Evolutionary conservation across 2,888 invertebrate genomes (phyloP).

Genomic region (Caenorhabditis auriculariae): DNA sequence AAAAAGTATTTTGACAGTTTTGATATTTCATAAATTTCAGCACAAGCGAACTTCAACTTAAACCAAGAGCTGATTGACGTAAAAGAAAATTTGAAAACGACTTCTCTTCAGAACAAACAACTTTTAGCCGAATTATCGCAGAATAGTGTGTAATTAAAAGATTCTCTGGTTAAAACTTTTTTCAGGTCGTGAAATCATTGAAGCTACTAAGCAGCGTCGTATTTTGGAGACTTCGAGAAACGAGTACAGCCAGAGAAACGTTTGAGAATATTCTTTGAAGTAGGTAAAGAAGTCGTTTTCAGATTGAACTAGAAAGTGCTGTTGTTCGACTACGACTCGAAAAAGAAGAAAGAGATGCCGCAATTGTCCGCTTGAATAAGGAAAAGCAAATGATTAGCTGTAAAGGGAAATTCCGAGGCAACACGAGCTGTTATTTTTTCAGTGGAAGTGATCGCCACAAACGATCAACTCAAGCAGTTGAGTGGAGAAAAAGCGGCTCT

Average conservation of each 20-base stretch:
- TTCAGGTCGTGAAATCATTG: constrained; percentile 11
- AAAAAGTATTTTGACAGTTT: not conserved
- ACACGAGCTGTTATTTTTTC: not conserved
- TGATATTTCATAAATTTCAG: constrained; percentile 6
- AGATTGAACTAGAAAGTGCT: constrained; percentile 26
- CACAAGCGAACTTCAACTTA: constrained; percentile 21
- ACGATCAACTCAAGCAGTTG: constrained; percentile 22
- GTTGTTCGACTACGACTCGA: constrained; percentile 31
- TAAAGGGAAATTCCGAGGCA: too few species aligned
- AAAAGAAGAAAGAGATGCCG: constrained; percentile 39
- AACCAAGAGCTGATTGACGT: constrained; percentile 17
- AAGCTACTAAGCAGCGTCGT: constrained; percentile 8
- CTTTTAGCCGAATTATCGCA: constrained; percentile 10
- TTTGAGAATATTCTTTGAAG: not conserved
- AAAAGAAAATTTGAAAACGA: constrained; percentile 10
- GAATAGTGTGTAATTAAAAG: not conserved
- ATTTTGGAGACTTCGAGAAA: constrained; percentile 25
- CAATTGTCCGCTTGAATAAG: constrained; percentile 20
- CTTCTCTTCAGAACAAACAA: constrained; percentile 8
- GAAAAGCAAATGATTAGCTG: constrained; percentile 41
- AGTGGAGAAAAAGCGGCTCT: constrained; percentile 20
- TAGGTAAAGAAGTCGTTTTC: too few species aligned
- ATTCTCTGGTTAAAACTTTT: constrained; percentile 1
- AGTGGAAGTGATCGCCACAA: constrained; percentile 22
- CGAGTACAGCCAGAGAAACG: constrained; percentile 18